Evolutionary conservation across 2,797 vertebrate genomes (phyloP).

Genomic region (Acanthurus leucopareius): DNA sequence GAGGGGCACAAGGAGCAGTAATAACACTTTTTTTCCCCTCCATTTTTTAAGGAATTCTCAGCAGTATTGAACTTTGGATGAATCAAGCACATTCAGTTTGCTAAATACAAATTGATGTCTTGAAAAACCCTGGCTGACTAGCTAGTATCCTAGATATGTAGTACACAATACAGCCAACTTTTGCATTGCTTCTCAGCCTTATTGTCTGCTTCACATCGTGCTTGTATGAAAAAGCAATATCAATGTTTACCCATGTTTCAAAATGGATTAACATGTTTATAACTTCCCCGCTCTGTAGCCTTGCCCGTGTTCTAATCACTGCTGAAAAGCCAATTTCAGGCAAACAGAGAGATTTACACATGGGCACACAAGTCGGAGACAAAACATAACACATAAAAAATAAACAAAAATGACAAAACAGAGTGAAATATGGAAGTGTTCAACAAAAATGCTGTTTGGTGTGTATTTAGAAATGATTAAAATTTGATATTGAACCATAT

Average conservation of each 20-base stretch:
- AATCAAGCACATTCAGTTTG: conserved; percentile 8
- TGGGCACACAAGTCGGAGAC: conserved; percentile 30
- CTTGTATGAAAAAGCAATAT: conserved; percentile 14
- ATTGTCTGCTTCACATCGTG: conserved; percentile 10
- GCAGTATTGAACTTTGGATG: not conserved
- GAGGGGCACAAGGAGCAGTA: conserved; percentile 1
- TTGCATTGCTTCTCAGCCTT: not conserved
- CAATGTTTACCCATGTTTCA: conserved; percentile 34
- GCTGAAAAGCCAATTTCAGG: conserved; percentile 40
- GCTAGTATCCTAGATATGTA: conserved; percentile 13
- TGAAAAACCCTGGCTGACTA: conserved; percentile 2
- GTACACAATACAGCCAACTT: conserved; percentile 3
- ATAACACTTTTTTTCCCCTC: not conserved
- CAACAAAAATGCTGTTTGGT: not conserved
- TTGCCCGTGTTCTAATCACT: conserved; percentile 40
- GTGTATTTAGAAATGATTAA: not conserved
- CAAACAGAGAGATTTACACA: conserved; percentile 25
- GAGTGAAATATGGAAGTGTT: not conserved
- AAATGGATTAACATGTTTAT: conserved; percentile 51
- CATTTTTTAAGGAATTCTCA: not conserved
- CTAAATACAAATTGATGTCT: not conserved
- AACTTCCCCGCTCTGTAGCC: conserved; percentile 26
- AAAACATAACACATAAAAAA: not conserved
- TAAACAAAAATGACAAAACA: not conserved
- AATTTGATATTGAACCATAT: not conserved